phyloP scores from a whole-genome alignment of 1,140 invertebrate species.

The Diplogasteroides magnus region DNA sequence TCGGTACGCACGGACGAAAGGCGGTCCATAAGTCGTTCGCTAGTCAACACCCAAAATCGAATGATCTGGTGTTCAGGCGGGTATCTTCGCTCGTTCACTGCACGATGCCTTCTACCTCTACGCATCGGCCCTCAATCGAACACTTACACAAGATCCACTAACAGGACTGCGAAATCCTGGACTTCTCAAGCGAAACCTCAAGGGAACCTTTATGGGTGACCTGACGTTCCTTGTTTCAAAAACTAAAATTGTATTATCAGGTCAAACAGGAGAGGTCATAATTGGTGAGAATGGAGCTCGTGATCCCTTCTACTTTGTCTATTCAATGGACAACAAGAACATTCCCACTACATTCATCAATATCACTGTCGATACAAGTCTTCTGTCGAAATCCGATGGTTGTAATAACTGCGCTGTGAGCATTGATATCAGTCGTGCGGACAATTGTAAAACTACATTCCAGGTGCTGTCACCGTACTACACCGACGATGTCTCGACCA shows the following conservation, averaged over 20 bases:
- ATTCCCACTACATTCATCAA: constrained; percentile 6
- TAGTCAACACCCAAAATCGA: no score
- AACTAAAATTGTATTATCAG: no score
- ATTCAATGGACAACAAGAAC: neutral
- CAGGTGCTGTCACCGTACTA: neutral
- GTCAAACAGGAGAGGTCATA: constrained; percentile 17
- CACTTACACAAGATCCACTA: constrained; percentile 9
- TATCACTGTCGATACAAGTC: constrained; percentile 12
- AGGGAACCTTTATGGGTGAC: constrained; percentile 16
- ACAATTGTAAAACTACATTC: neutral
- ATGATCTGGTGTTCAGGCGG: no score
- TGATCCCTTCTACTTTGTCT: constrained; percentile 18
- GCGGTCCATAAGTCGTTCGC: no score
- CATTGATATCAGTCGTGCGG: constrained; percentile 1
- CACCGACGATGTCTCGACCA: neutral
- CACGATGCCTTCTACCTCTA: constrained; percentile 33
- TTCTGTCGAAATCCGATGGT: neutral
- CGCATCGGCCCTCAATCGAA: constrained; percentile 8
- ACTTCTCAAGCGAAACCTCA: constrained; percentile 7
- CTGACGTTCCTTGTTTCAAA: constrained; percentile 4
- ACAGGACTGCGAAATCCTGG: constrained; percentile 15
- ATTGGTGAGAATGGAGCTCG: constrained; percentile 20
- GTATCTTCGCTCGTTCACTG: constrained; percentile 20
- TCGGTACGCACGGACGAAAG: no score
- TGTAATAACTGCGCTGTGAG: neutral